phyloP scores from a whole-genome alignment of 2,888 invertebrate genomes.

The Acanthosepion pharaonis region DNA sequence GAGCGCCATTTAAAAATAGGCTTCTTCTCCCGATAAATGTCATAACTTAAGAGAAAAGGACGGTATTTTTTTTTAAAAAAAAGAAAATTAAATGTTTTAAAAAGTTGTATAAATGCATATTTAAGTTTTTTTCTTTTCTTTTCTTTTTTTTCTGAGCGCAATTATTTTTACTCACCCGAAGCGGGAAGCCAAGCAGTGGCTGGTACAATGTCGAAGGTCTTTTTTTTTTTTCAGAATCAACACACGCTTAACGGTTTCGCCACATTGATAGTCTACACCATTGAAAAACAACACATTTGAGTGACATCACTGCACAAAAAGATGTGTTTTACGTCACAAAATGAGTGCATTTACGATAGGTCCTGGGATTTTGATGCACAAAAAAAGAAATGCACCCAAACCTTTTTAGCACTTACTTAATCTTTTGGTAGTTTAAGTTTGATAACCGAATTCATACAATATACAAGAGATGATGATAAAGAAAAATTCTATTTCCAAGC shows the following conservation, averaged over 20 bases:
- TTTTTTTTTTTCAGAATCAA: background rate
- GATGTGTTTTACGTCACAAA: background rate
- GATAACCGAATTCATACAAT: too few relatives aligned
- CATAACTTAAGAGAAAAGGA: background rate
- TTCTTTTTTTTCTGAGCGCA: background rate
- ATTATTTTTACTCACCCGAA: background rate
- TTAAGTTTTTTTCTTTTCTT: background rate
- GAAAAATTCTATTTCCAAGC: too few relatives aligned
- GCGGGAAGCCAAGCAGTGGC: background rate
- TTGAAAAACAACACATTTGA: background rate
- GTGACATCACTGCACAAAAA: slow-evolving; percentile 14
- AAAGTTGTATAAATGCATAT: background rate
- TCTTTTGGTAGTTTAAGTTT: too few relatives aligned
- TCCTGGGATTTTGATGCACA: background rate
- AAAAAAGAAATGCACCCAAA: background rate
- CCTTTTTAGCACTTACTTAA: background rate
- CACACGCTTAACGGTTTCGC: background rate
- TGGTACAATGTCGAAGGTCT: background rate
- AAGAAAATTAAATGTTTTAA: background rate
- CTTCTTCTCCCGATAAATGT: too few relatives aligned
- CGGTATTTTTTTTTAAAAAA: background rate
- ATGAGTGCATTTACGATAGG: background rate
- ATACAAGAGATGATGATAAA: too few relatives aligned
- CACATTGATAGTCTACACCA: background rate
- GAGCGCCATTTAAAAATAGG: background rate